Evolutionary conservation across 2,888 invertebrate species (phyloP).

Genomic region (Drosophila affinis): DNA sequence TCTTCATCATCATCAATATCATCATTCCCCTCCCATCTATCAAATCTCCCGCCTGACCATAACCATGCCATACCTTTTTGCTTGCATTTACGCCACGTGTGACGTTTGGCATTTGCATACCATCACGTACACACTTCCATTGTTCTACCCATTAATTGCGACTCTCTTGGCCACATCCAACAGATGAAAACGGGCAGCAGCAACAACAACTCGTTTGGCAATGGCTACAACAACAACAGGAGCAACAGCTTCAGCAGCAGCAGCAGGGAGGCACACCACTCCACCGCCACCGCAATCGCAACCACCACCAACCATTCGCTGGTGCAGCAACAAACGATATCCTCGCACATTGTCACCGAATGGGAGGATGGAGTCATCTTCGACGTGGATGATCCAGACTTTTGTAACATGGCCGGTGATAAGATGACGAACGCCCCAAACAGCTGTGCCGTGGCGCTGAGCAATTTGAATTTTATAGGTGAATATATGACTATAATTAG

Average conservation of each 20-base stretch:
- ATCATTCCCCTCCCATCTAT: not conserved
- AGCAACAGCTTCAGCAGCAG: conserved; percentile 41
- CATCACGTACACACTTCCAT: conserved; percentile 52
- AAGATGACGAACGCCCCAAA: conserved; percentile 44
- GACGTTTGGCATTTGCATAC: conserved; percentile 60
- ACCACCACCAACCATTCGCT: conserved; percentile 11
- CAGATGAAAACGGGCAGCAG: conserved; percentile 78
- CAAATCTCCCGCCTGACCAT: conserved; percentile 33
- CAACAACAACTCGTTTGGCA: conserved; percentile 55
- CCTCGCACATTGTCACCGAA: conserved; percentile 78
- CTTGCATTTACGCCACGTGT: conserved; percentile 61
- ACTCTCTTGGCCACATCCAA: conserved; percentile 28
- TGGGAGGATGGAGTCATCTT: conserved; percentile 83
- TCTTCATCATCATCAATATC: not conserved
- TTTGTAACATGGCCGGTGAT: conserved; percentile 71
- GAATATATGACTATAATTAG: conserved; percentile 53
- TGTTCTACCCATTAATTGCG: conserved; percentile 38
- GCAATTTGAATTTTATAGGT: conserved; percentile 78
- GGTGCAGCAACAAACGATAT: conserved; percentile 22
- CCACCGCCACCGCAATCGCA: conserved; percentile 17
- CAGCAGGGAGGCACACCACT: conserved; percentile 6
- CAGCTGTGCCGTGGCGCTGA: conserved; percentile 42
- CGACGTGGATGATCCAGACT: conserved; percentile 84
- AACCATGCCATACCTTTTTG: conserved; percentile 21
- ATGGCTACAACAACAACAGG: conserved; percentile 42